Conservation (phyloP, 2,797 vertebrate species). For the Aplochiton taeniatus region DNA sequence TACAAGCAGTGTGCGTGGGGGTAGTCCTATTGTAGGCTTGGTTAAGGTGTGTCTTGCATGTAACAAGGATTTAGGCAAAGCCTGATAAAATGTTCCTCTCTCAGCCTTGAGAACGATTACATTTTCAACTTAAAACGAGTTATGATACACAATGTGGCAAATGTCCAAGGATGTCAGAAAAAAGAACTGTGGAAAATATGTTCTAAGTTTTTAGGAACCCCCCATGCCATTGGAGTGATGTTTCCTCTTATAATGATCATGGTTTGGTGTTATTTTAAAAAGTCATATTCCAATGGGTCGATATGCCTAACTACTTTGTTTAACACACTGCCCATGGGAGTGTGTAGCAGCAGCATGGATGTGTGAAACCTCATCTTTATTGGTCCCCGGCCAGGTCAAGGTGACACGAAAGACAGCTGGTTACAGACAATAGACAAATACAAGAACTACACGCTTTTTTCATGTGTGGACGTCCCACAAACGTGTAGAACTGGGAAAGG, state of each 20-base stretch:
- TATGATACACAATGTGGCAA: constrained; percentile 63
- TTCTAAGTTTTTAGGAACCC: too few species aligned
- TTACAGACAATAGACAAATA: constrained; percentile 66
- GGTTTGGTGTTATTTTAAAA: constrained; percentile 6
- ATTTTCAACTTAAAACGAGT: constrained; percentile 43
- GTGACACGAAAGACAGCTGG: constrained; percentile 50
- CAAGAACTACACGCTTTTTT: constrained; percentile 35
- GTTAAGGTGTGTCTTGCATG: constrained; percentile 10
- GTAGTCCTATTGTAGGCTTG: constrained; percentile 33
- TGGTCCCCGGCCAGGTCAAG: too few species aligned
- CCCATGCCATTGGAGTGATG: too few species aligned
- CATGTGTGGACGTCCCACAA: constrained; percentile 23
- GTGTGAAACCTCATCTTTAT: not conserved
- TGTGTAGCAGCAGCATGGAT: constrained; percentile 61
- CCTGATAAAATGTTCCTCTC: constrained; percentile 30
- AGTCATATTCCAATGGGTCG: constrained; percentile 21
- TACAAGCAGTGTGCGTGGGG: constrained; percentile 26
- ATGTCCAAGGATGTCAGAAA: constrained; percentile 13
- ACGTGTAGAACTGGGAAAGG: too few species aligned
- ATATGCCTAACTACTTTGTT: constrained; percentile 24
- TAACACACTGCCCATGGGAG: constrained; percentile 26
- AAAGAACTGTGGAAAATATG: too few species aligned
- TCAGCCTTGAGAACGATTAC: constrained; percentile 24
- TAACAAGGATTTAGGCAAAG: constrained; percentile 25
- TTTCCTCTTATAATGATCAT: not conserved